A percentile compares a stretch with the other conserved stretches of the same genome.
Evolutionary conservation across 2,888 invertebrate genomes (phyloP).

Genomic region (Rhorus exstirpatorius): DNA sequence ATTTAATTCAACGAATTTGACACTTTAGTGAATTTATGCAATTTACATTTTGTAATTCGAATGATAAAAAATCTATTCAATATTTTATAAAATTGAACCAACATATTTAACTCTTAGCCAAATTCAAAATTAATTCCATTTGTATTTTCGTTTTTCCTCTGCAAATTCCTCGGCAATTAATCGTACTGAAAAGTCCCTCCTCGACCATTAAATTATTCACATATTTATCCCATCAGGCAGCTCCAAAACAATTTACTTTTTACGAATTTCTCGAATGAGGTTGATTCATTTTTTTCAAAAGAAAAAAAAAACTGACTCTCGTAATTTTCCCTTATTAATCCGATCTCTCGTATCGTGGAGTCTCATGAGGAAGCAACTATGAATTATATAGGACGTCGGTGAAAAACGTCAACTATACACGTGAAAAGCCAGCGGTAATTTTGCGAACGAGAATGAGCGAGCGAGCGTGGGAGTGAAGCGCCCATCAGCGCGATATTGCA

Average conservation of each 20-base stretch:
- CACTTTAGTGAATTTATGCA: too few relatives aligned
- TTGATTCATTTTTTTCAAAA: not conserved
- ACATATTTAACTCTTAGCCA: too few relatives aligned
- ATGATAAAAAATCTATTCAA: too few relatives aligned
- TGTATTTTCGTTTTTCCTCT: too few relatives aligned
- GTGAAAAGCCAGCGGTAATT: slow-evolving; percentile 59
- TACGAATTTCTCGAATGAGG: not conserved
- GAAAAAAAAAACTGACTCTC: not conserved
- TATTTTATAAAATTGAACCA: too few relatives aligned
- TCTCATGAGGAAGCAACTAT: slow-evolving; percentile 30
- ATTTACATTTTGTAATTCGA: too few relatives aligned
- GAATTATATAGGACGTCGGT: slow-evolving; percentile 35
- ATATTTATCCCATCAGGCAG: too few relatives aligned
- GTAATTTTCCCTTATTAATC: slow-evolving; percentile 43
- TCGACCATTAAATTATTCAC: too few relatives aligned
- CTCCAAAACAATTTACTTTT: not conserved
- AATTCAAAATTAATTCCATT: too few relatives aligned
- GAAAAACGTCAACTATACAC: slow-evolving; percentile 50
- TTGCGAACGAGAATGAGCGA: slow-evolving; percentile 34
- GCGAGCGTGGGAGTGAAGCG: slow-evolving; percentile 20
- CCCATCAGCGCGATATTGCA: slow-evolving; percentile 59
- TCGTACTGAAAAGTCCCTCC: too few relatives aligned
- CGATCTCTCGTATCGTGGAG: slow-evolving; percentile 37
- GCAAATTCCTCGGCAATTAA: too few relatives aligned
- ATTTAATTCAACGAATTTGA: too few relatives aligned